Evolutionary conservation across 2,113 vertebrate species (phyloP), one percentile per base, ranked within the genome.

Genomic region (Indicator maculatus): DNA sequence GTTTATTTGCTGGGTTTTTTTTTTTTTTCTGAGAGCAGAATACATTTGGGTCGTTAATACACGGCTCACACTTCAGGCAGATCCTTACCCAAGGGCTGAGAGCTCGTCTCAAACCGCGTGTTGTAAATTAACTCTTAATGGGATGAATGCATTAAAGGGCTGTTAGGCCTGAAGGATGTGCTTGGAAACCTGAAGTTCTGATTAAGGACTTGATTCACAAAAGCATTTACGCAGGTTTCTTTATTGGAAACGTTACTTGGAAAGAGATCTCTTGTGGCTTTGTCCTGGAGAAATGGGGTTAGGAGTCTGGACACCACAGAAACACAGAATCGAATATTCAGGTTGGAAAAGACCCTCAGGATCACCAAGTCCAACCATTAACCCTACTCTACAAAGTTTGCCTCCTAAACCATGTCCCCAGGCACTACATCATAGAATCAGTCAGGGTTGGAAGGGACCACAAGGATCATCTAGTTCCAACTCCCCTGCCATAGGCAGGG

Each of bases 51-150:
- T 91, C 82, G 96, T 97, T 97, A 97, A 94, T 36, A 21, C 39
- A 45, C 23, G 52, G 92, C 93, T 97, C 60, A 31, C 95, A 93
- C 96, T 97, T 97, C 60, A 96, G 87, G 95, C 87, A 1, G 86
- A 80, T 93, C 94, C 93, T 77, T 79, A 70, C 7, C 1, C 7
- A 96, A 96, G 89, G 91, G 91, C 86, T 65, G 31, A 93, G 88
- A 76, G 61, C 86, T 76, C 9, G 44, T 90, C 91, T 93, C 41
- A 64, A 87, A 92, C 89, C 41, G 83, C 89, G 75, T 93, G 92
- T 70, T 86, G 90, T 88, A 97, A 97, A 98, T 97, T 96, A 97
- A 97, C 95, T 97, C 91, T 94, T 96, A 97, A 97, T 84, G 65
- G 93, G 89, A 92, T 93, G 86, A 95, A 94, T 95, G 95, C 79